These are phyloP conservation scores for Osmerus mordax DNA, from an alignment of 2,113 vertebrate genomes.

Conservation along the genomic window DNA sequence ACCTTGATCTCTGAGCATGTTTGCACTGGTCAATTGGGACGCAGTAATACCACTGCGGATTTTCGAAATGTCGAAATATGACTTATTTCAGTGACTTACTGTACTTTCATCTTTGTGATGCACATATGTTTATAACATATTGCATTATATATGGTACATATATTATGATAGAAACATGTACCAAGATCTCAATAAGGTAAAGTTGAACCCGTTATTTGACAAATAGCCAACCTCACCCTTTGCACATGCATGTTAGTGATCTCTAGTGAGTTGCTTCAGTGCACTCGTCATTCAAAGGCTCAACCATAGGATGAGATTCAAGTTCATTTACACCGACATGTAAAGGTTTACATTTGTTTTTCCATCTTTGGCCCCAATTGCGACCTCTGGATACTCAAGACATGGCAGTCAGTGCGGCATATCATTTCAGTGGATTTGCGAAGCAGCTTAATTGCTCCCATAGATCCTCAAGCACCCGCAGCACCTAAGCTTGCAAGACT, in stretches of 20 bases:
- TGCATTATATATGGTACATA: background rate
- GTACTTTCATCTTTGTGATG: background rate
- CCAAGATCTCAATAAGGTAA: slow-evolving; percentile 44
- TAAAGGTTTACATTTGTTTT: slow-evolving; percentile 10
- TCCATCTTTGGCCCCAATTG: slow-evolving; percentile 34
- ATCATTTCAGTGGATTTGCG: slow-evolving; percentile 68
- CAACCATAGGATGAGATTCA: slow-evolving; percentile 63
- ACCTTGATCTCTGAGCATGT: slow-evolving; percentile 47
- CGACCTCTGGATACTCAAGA: slow-evolving; percentile 62
- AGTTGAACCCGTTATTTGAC: slow-evolving; percentile 55
- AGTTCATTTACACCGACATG: slow-evolving; percentile 57
- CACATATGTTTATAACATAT: background rate
- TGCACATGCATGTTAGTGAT: slow-evolving; percentile 79
- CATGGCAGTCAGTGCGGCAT: slow-evolving; percentile 68
- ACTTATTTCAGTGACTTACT: background rate
- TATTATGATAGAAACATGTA: slow-evolving; percentile 50
- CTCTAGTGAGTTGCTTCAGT: slow-evolving; percentile 67
- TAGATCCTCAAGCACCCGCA: slow-evolving; percentile 73
- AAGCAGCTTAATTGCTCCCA: slow-evolving; percentile 68
- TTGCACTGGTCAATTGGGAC: slow-evolving; percentile 41
- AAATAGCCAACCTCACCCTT: slow-evolving; percentile 69
- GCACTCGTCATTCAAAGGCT: slow-evolving; percentile 71
- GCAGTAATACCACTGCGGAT: background rate
- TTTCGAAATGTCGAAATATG: background rate
- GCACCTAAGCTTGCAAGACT: slow-evolving; percentile 75